A percentile compares a stretch with the other conserved stretches of the same genome.
Evolutionary conservation across 2,888 invertebrate genomes (phyloP).

Genomic region (Aphrophora alni): DNA sequence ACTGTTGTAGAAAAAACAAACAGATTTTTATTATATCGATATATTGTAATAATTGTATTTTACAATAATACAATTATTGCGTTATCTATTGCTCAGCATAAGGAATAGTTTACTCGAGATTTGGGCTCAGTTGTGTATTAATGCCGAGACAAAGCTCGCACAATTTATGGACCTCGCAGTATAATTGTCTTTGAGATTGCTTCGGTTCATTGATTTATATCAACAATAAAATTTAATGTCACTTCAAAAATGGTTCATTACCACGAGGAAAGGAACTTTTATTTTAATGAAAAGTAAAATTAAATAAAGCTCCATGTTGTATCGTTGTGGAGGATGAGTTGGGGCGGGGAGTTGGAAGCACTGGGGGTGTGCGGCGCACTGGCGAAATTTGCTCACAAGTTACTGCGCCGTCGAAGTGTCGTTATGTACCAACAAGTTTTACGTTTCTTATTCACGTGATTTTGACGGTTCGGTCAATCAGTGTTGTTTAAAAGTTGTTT

Average conservation of each 20-base stretch:
- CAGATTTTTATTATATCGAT: too few relatives aligned
- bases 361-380: conserved; percentile 1
- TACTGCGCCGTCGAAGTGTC: background rate
- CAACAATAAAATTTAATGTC: background rate
- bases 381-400: background rate
- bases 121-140: background rate
- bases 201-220: background rate
- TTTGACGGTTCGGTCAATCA: background rate
- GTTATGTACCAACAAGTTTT: background rate
- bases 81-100: too few relatives aligned
- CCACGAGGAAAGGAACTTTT: background rate
- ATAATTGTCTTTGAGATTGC: background rate
- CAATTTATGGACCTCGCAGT: background rate
- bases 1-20: too few relatives aligned
- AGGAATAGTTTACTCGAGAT: too few relatives aligned
- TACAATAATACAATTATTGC: too few relatives aligned
- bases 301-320: background rate
- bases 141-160: background rate
- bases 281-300: background rate
- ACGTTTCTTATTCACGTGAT: background rate
- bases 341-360: background rate
- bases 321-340: background rate
- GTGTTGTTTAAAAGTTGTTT: background rate
- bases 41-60: too few relatives aligned
- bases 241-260: background rate